Evolutionary conservation across 1,140 invertebrate genomes (phyloP).

Genomic region (Camponotus pennsylvanicus): DNA sequence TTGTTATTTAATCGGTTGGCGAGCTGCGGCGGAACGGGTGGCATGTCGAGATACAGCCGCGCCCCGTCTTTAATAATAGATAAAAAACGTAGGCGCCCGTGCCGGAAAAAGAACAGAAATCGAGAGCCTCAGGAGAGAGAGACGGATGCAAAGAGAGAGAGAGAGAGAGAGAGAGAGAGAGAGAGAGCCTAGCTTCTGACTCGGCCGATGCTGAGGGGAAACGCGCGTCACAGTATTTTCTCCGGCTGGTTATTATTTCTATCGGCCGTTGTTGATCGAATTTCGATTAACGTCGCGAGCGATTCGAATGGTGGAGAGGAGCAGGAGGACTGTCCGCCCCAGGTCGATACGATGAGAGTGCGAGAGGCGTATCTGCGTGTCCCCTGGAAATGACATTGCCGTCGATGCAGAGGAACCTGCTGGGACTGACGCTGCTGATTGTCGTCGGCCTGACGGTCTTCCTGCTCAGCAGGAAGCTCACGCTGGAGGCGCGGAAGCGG

Average conservation of each 20-base stretch:
- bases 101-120: conserved; percentile 77
- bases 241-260: neutral
- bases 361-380: conserved; percentile 31
- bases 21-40: conserved; percentile 59
- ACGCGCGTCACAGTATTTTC: neutral
- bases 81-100: conserved; percentile 74
- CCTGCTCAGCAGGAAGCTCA: conserved; percentile 73
- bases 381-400: conserved; percentile 71
- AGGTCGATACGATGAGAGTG: conserved; percentile 36
- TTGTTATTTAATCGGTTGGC: neutral
- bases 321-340: neutral
- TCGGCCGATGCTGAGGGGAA: neutral
- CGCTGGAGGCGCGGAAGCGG: conserved; percentile 70
- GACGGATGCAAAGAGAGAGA: neutral
- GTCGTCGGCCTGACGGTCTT: conserved; percentile 72
- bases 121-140: conserved; percentile 29
- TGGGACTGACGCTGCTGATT: conserved; percentile 71
- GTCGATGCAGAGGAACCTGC: conserved; percentile 72
- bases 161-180: neutral
- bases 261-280: neutral
- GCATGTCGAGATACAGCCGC: conserved; percentile 62
- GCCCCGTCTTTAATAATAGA: conserved; percentile 79
- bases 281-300: neutral
- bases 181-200: neutral
- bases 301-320: neutral